Evolutionary conservation across 2,797 vertebrate species (phyloP).

Genomic region (Mallotus villosus): DNA sequence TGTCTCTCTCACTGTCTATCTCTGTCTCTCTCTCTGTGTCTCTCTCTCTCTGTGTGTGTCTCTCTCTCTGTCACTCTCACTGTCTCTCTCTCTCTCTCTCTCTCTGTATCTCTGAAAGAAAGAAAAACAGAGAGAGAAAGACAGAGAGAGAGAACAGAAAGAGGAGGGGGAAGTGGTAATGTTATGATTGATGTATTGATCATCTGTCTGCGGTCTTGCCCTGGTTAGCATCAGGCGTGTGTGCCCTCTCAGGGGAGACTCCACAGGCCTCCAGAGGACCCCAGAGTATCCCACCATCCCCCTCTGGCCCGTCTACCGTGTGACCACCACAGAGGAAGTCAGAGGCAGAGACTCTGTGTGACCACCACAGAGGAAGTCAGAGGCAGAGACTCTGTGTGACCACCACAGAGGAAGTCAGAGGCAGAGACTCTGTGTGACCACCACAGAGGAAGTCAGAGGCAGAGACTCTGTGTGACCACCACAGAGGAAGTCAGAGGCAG

Average conservation of each 20-base stretch:
- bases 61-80: too few relatives aligned
- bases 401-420: conserved; percentile 37
- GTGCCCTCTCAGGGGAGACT: conserved; percentile 55
- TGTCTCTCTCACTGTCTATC: too few relatives aligned
- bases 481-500: conserved; percentile 35
- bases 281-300: conserved; percentile 1
- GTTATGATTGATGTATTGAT: conserved; percentile 81
- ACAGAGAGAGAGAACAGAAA: not conserved
- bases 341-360: conserved; percentile 23
- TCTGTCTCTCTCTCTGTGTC: too few relatives aligned
- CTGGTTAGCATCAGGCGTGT: conserved; percentile 68
- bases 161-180: conserved; percentile 68
- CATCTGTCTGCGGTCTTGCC: conserved; percentile 54
- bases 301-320: conserved; percentile 40
- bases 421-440: conserved; percentile 37
- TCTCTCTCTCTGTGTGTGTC: too few relatives aligned
- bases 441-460: conserved; percentile 34
- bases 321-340: conserved; percentile 42
- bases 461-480: conserved; percentile 39
- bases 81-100: too few relatives aligned
- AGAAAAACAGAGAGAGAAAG: not conserved
- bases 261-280: conserved; percentile 38
- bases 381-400: conserved; percentile 33
- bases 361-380: conserved; percentile 42
- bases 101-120: too few relatives aligned